These are phyloP conservation scores for Sminthopsis crassicaudata DNA, from an alignment of 2,113 vertebrate species.

Conservation along the genomic window DNA sequence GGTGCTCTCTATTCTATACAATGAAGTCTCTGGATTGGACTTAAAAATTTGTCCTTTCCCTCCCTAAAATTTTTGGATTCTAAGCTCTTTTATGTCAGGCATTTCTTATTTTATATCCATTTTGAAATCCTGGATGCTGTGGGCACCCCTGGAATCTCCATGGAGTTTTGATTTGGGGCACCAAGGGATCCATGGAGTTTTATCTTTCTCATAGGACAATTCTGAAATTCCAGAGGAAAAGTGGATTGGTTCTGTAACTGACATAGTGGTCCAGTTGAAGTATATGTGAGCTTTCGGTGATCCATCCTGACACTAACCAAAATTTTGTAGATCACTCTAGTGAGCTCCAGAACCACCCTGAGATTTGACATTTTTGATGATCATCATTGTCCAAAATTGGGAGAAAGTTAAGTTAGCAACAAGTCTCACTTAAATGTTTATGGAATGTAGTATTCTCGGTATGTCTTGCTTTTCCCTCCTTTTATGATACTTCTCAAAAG, in stretches of 20 bases:
- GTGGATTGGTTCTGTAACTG: not conserved
- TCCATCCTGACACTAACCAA: rapidly evolving
- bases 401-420: not conserved
- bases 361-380: not conserved
- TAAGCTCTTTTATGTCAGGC: not conserved
- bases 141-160: not conserved
- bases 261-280: not conserved
- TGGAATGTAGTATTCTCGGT: no score
- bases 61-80: not conserved
- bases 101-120: not conserved
- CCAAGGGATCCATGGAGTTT: not conserved
- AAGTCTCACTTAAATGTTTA: not conserved
- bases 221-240: conserved; percentile 20
- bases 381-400: not conserved
- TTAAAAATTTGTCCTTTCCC: not conserved
- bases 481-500: not conserved
- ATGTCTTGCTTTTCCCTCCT: not conserved
- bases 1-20: not conserved
- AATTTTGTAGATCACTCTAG: not conserved
- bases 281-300: not conserved
- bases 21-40: not conserved
- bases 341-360: not conserved
- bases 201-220: not conserved
- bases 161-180: not conserved
- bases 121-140: not conserved